Evolutionary conservation across 2,797 vertebrate genomes (phyloP), one percentile per base, ranked within the genome.

Genomic region (Acestrorhynchus altus): DNA sequence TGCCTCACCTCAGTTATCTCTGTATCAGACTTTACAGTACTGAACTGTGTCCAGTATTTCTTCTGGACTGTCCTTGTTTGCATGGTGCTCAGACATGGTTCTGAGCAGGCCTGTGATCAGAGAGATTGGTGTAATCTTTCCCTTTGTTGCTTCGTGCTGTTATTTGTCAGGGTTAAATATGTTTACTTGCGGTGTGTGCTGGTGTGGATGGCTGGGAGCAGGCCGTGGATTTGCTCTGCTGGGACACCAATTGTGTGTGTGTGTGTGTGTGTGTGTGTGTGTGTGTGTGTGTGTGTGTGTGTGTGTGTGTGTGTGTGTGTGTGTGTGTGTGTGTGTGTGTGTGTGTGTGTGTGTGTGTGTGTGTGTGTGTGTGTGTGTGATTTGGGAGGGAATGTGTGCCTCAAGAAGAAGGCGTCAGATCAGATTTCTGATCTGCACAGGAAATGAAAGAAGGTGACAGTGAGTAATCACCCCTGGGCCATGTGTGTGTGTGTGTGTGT

Each of bases 381-480:
- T 4, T 28, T 61, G 16, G 87, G 82, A 86, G 31, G 6, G 31
- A 35, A 35, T 88, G 91, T 89, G 90, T 91, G 92, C 92, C 91
- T 90, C 88, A 87, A 80, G 83, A 76, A 90, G 12, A 28, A 15
- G 90, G 71, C 63, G 71, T 77, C 54, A 72, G 76, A 82, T 84
- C 75, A 75, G 56, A 84, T 82, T 82, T 80, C 70, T 80, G 75
- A 84, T 74, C 90, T 90, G 77, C 80, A 76, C 86, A 90, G 90
- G 90, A 92, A 92, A 90, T 91, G 83, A 91, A 91, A 92, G 87
- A 83, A 76, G 89, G 86, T 74, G 87, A 90, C 89, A 87, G 82
- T 90, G 90, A 91, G 88, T 85, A 86, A 91, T 91, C 86, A 88
- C 86, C 86, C 74, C 18, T 8, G 31, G 59, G 44, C 35, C 56